These are phyloP conservation scores for Sebastes baramenuke DNA, from an alignment of 2,797 vertebrate genomes.

Conservation along the genomic window DNA sequence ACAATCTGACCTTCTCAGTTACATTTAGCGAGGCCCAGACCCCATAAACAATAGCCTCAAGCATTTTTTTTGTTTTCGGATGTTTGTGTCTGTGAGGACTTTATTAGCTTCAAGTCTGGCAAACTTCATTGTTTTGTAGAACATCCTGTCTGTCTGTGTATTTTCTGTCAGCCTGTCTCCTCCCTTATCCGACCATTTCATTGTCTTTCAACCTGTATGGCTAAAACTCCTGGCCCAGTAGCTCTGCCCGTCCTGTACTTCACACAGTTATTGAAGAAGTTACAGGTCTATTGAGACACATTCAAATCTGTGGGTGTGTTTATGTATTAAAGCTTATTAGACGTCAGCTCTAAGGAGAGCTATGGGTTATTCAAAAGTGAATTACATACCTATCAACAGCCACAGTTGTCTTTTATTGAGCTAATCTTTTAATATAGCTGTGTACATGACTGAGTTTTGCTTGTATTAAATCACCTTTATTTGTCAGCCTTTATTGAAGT, in stretches of 20 bases:
- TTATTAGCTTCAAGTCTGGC: background rate
- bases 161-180: background rate
- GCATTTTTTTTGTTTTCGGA: background rate
- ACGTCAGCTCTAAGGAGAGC: background rate
- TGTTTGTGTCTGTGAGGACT: background rate
- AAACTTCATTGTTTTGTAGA: background rate
- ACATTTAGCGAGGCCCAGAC: background rate
- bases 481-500: background rate
- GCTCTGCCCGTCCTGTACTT: background rate
- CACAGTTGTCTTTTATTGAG: slow-evolving; percentile 1
- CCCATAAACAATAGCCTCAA: background rate
- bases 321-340: background rate
- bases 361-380: background rate
- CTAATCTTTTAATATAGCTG: background rate
- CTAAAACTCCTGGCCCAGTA: background rate
- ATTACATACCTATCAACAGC: background rate
- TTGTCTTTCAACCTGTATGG: background rate
- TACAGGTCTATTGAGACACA: background rate
- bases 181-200: background rate
- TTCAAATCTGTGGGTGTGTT: background rate
- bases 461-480: slow-evolving; percentile 2
- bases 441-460: background rate
- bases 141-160: background rate
- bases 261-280: background rate
- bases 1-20: background rate